A percentile compares a stretch with the other conserved stretches of the same genome.
Evolutionary conservation across 1,140 invertebrate species (phyloP).

Genomic region (Periplaneta americana): DNA sequence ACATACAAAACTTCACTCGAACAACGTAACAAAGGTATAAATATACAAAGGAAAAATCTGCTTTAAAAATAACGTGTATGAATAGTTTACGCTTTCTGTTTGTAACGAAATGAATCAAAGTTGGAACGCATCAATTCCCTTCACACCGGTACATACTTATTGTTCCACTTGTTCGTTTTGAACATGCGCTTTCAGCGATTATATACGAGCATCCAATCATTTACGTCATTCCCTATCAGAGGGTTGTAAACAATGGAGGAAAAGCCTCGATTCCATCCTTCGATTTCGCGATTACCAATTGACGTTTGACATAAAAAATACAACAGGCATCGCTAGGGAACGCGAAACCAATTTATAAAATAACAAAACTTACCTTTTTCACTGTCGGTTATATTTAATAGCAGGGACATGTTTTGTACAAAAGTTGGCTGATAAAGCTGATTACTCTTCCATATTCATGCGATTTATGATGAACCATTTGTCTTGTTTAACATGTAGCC

Average conservation of each 20-base stretch:
- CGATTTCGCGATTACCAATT: not conserved
- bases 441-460: slow-evolving; percentile 15
- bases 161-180: no score
- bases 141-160: no score
- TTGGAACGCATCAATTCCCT: no score
- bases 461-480: not conserved
- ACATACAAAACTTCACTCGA: no score
- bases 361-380: not conserved
- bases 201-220: not conserved
- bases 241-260: not conserved
- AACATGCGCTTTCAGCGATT: not conserved
- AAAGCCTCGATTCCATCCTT: not conserved
- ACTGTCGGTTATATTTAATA: not conserved
- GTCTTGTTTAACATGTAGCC: not conserved
- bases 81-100: no score
- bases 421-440: not conserved
- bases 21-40: no score
- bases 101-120: no score
- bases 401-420: not conserved
- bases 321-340: not conserved
- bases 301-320: not conserved
- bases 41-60: no score
- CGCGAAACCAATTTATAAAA: not conserved
- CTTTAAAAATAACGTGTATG: no score
- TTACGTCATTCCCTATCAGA: not conserved